These are phyloP conservation scores for Diprion similis DNA, from an alignment of 1,140 invertebrate species.

Conservation along the genomic window DNA sequence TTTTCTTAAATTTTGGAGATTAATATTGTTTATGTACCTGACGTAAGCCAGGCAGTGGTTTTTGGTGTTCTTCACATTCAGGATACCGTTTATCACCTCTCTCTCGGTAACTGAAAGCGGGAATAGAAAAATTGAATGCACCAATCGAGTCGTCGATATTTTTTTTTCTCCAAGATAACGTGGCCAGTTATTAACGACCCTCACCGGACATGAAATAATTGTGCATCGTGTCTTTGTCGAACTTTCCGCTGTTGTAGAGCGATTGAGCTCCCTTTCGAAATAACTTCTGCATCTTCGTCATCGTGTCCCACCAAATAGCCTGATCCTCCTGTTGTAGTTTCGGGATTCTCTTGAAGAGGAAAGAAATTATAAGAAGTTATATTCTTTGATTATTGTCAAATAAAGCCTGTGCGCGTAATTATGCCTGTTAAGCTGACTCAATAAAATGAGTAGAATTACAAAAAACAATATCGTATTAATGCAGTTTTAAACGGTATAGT, in stretches of 20 bases:
- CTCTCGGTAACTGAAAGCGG: constrained; percentile 87
- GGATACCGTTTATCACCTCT: constrained; percentile 94
- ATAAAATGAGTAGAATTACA: no score
- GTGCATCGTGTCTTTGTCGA: constrained; percentile 93
- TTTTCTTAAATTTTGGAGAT: constrained; percentile 92
- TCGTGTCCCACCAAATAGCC: constrained; percentile 96
- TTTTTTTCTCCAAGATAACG: constrained; percentile 13
- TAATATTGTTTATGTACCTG: constrained; percentile 97
- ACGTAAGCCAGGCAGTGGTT: constrained; percentile 97
- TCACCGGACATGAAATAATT: constrained; percentile 99
- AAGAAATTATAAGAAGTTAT: constrained; percentile 15
- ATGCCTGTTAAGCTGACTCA: neutral
- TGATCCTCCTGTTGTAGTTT: constrained; percentile 96
- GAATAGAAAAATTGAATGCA: constrained; percentile 14
- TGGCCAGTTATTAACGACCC: neutral
- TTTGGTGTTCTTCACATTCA: constrained; percentile 94
- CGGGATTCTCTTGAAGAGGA: constrained; percentile 77
- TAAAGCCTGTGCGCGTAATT: constrained; percentile 12
- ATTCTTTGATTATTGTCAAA: constrained; percentile 7
- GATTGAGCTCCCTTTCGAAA: constrained; percentile 90
- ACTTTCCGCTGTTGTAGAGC: constrained; percentile 82
- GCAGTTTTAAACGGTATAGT: no score
- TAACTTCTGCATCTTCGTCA: constrained; percentile 93
- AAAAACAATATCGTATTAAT: no score
- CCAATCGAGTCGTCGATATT: neutral